Evolutionary conservation across 92 coral and sea anemone genomes (phyloP), one percentile per base, ranked within the genome.

Genomic region (Porites rus): DNA sequence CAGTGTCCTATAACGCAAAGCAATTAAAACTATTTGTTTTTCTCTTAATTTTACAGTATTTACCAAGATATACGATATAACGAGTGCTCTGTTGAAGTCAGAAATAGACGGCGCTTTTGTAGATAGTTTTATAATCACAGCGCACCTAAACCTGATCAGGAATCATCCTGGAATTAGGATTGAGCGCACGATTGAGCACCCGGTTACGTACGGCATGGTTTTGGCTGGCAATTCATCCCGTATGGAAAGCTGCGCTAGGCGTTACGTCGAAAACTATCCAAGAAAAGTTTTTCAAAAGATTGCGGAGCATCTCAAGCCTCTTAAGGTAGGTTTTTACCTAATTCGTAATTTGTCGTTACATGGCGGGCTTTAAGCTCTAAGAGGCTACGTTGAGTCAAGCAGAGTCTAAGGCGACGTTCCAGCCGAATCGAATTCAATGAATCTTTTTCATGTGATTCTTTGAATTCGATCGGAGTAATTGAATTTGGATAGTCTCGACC

Each of bases 151-250:
- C 20, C 60, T 68, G 0, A 62, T 89, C 54, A 72, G 38, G 14
- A 72, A 69, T 3, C 87, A 74, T 14, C 75, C 77, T 20, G 77
- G 82, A 61, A 25, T 89, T 18, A 80, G 95, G 19, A 79, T 76
- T 17, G 93, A 89, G 61, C 80, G 84, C 8, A 86, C 89, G 78
- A 92, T 92, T 70, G 88, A 92, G 25, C 86, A 89, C 71, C 88
- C 95, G 4, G 84, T 92, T 52, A 72, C 84, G 67, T 92, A 92
- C 70, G 95, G 95, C 19, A 80, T 89, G 53, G 75, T 77, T 70
- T 64, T 89, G 85, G 86, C 89, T 16, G 52, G 70, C 46, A 83
- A 83, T 77, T 77, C 90, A n/a, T 59, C 78, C 10, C 20, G 52
- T 17, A 77, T 85, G 50, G 88, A 67, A 22, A 46, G 63, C n/a